Evolutionary conservation across 2,888 invertebrate genomes (phyloP).

Genomic region (Agrotis clavis): DNA sequence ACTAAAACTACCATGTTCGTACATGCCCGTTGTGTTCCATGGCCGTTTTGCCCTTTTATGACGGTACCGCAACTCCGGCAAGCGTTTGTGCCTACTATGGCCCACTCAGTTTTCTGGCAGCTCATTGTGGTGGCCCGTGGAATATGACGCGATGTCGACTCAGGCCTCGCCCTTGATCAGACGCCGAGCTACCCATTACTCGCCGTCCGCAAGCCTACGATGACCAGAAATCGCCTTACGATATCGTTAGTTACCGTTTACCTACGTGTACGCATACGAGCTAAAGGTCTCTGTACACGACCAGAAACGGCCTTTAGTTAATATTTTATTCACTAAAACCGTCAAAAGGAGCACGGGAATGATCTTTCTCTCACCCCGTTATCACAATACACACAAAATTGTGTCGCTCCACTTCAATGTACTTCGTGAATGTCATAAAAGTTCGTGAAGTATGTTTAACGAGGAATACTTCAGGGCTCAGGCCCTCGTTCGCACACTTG

Average conservation of each 20-base stretch:
- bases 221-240: too few relatives aligned
- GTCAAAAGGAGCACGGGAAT: slow-evolving; percentile 4
- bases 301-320: slow-evolving; percentile 15
- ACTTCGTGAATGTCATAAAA: slow-evolving; percentile 55
- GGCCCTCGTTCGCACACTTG: slow-evolving; percentile 38
- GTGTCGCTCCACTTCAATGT: slow-evolving; percentile 44
- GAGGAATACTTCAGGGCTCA: slow-evolving; percentile 36
- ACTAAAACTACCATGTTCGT: too few relatives aligned
- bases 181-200: too few relatives aligned
- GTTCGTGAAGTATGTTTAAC: slow-evolving; percentile 57
- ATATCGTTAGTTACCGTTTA: background rate
- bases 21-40: too few relatives aligned
- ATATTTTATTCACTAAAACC: slow-evolving; percentile 36
- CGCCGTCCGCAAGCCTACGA: too few relatives aligned
- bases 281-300: background rate
- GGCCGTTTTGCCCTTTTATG: too few relatives aligned
- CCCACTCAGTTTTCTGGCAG: too few relatives aligned
- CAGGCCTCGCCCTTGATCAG: too few relatives aligned
- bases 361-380: slow-evolving; percentile 45
- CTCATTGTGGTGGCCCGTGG: too few relatives aligned
- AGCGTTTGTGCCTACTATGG: too few relatives aligned
- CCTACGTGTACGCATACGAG: background rate
- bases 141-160: too few relatives aligned
- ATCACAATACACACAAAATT: slow-evolving; percentile 48
- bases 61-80: too few relatives aligned